Conservation (phyloP, 1,140 invertebrate genomes). For the Drosophila malerkotliana region DNA sequence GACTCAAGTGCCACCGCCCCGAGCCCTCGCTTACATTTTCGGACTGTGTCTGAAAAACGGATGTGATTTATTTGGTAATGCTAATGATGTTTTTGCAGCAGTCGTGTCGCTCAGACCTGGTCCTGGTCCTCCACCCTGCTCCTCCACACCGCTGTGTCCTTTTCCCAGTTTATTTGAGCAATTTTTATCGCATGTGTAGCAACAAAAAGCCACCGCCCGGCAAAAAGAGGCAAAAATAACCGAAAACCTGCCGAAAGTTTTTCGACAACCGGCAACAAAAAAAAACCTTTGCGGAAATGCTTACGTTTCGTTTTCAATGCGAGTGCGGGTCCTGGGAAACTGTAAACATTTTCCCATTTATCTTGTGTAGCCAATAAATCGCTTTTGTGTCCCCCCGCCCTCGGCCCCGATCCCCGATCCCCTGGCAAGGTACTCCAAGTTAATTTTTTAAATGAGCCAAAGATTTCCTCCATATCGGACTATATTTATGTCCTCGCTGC, state of each 20-base stretch:
- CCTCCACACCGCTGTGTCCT: slow-evolving; percentile 8
- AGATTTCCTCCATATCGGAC: slow-evolving; percentile 46
- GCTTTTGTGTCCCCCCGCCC: slow-evolving; percentile 44
- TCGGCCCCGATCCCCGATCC: slow-evolving; percentile 2
- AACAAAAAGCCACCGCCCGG: slow-evolving; percentile 18
- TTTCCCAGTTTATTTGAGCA: slow-evolving; percentile 73
- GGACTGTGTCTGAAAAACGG: slow-evolving; percentile 79
- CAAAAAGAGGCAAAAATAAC: slow-evolving; percentile 29
- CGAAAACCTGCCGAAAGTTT: slow-evolving; percentile 75
- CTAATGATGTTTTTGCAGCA: slow-evolving; percentile 81
- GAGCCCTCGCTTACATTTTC: slow-evolving; percentile 34
- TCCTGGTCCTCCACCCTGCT: slow-evolving; percentile 2
- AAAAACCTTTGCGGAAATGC: slow-evolving; percentile 71
- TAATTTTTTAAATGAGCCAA: slow-evolving; percentile 78
- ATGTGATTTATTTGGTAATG: slow-evolving; percentile 83
- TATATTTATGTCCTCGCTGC: slow-evolving; percentile 29
- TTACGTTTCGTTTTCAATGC: slow-evolving; percentile 73
- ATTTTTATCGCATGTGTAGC: slow-evolving; percentile 81
- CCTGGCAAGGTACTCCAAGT: slow-evolving; percentile 62
- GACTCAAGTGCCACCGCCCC: slow-evolving; percentile 21
- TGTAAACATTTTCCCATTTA: slow-evolving; percentile 80
- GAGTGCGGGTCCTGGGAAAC: slow-evolving; percentile 47
- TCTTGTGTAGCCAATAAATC: slow-evolving; percentile 79
- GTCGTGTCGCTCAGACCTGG: slow-evolving; percentile 14
- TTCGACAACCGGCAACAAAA: slow-evolving; percentile 59